A percentile compares a stretch with the other conserved stretches of the same genome.
Conservation (phyloP, 2,797 vertebrate species). For the Pangasius krempfi region DNA sequence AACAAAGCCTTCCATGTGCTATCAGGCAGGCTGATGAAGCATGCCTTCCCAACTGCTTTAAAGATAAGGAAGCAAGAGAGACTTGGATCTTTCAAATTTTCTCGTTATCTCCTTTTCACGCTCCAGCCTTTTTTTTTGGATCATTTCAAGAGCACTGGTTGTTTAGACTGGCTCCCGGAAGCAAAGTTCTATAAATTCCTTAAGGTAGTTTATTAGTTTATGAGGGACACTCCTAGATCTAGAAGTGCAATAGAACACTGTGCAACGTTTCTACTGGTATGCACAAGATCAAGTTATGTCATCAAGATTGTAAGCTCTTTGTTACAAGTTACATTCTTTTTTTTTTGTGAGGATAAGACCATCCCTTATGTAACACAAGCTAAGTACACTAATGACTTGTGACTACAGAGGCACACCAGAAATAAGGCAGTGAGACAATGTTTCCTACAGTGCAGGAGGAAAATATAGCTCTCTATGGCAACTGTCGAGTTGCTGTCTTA, state of each 20-base stretch:
- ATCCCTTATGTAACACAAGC: background rate
- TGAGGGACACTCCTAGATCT: slow-evolving; percentile 53
- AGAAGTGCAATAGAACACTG: slow-evolving; percentile 60
- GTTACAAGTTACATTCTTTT: background rate
- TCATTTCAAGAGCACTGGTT: slow-evolving; percentile 37
- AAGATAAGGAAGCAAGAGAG: slow-evolving; percentile 47
- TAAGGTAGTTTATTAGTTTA: slow-evolving; percentile 56
- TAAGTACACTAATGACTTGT: slow-evolving; percentile 21
- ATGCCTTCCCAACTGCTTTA: slow-evolving; percentile 40
- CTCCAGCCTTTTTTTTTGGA: slow-evolving; percentile 20
- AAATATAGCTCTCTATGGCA: slow-evolving; percentile 65
- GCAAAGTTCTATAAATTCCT: slow-evolving; percentile 48
- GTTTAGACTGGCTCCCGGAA: slow-evolving; percentile 47
- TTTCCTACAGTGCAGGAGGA: slow-evolving; percentile 63
- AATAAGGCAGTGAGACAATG: slow-evolving; percentile 54
- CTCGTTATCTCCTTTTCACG: slow-evolving; percentile 25
- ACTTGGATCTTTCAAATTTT: slow-evolving; percentile 18
- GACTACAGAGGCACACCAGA: slow-evolving; percentile 34
- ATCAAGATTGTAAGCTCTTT: background rate
- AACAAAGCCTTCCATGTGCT: slow-evolving; percentile 56
- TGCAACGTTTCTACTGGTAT: background rate
- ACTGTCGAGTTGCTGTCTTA: slow-evolving; percentile 65
- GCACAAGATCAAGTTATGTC: background rate
- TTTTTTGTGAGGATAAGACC: background rate
- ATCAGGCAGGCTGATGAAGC: slow-evolving; percentile 41